A percentile compares a stretch with the other conserved stretches of the same genome.
Evolutionary conservation across 2,888 invertebrate species (phyloP).

Genomic region (Tenthredo scrophulariae): DNA sequence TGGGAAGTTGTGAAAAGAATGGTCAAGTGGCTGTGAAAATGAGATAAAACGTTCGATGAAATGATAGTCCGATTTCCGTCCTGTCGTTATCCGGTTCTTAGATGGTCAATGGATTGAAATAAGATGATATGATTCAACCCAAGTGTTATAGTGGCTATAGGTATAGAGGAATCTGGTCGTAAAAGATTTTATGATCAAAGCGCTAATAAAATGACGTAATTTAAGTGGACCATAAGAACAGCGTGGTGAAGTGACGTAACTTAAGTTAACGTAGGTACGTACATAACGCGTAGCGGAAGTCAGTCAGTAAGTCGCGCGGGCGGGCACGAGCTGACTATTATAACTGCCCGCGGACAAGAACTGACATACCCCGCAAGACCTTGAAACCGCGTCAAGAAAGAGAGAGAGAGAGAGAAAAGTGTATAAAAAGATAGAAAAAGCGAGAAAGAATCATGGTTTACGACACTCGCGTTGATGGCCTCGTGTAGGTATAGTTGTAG

Average conservation of each 20-base stretch:
- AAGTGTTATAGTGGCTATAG: background rate
- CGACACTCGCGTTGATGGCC: conserved; percentile 75
- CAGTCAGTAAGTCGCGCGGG: conserved; percentile 28
- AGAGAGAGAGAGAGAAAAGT: background rate
- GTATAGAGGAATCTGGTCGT: conserved; percentile 64
- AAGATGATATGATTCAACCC: background rate
- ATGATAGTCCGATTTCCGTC: background rate
- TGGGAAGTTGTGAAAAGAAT: background rate
- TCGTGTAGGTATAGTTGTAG: conserved; percentile 26
- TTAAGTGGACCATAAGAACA: conserved; percentile 68
- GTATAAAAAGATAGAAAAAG: background rate
- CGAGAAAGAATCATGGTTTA: conserved; percentile 72
- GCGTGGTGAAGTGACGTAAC: conserved; percentile 61
- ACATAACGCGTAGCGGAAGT: conserved; percentile 18
- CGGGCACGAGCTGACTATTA: conserved; percentile 11
- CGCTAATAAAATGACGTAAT: conserved; percentile 78
- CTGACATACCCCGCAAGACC: conserved; percentile 26
- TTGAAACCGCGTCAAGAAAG: background rate
- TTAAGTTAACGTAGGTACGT: conserved; percentile 65
- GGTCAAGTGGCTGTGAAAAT: background rate
- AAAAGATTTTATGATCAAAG: conserved; percentile 77
- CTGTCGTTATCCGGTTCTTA: background rate
- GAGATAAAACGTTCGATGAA: background rate
- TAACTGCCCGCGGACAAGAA: conserved; percentile 27
- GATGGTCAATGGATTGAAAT: conserved; percentile 7